These are phyloP conservation scores for Hipposideros larvatus DNA, from an alignment of 2,797 vertebrate genomes.

Conservation along the genomic window DNA sequence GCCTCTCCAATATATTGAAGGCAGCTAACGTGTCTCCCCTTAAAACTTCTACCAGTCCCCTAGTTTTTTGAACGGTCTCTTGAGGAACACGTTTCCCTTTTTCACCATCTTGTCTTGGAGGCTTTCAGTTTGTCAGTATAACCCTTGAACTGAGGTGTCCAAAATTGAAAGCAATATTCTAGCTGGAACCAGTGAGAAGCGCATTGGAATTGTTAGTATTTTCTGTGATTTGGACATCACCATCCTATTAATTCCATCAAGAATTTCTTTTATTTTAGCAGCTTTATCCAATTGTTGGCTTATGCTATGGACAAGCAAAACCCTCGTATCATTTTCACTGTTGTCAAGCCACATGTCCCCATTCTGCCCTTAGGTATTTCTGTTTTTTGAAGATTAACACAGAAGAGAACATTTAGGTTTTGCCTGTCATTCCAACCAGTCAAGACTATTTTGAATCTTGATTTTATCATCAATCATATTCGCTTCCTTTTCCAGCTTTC, in stretches of 20 bases:
- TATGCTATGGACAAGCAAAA: background rate
- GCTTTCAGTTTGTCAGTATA: background rate
- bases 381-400: constrained; percentile 50
- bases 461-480: constrained; percentile 68
- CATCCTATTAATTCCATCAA: background rate
- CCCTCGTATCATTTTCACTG: background rate
- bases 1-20: background rate
- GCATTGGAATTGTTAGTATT: background rate
- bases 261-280: background rate
- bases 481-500: constrained; percentile 41
- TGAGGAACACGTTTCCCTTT: background rate
- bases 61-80: background rate
- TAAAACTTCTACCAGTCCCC: background rate
- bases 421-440: constrained; percentile 34
- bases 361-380: background rate
- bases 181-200: background rate
- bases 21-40: background rate
- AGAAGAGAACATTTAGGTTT: constrained; percentile 58
- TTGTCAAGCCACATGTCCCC: background rate
- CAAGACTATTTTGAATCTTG: constrained; percentile 64
- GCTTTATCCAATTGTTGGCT: constrained; percentile 14
- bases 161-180: constrained; percentile 6
- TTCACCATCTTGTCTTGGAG: background rate
- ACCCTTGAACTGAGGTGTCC: background rate
- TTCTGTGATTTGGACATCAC: background rate